These are phyloP conservation scores for Drosophila sp. DNA, from an alignment of 1,140 invertebrate genomes.

Conservation along the genomic window DNA sequence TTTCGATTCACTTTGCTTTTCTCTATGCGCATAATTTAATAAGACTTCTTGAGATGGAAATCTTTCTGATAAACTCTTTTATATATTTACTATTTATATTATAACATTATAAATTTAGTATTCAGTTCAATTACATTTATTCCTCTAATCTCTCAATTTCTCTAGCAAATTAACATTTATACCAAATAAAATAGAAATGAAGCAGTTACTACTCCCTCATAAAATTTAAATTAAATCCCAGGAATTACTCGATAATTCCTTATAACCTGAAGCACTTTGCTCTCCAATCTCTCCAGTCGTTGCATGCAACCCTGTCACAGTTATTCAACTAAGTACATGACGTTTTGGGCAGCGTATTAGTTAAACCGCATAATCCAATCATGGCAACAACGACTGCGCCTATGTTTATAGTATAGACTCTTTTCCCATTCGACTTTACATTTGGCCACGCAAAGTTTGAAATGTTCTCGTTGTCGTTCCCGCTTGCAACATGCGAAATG, in stretches of 20 bases:
- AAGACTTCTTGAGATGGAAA: no score
- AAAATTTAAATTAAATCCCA: background rate
- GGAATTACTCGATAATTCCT: conserved; percentile 2
- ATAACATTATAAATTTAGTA: no score
- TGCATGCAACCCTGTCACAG: conserved; percentile 14
- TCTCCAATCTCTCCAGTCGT: background rate
- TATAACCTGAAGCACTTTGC: background rate
- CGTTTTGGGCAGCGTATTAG: conserved; percentile 47
- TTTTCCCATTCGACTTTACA: conserved; percentile 14
- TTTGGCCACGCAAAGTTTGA: conserved; percentile 57
- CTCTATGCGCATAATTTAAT: no score
- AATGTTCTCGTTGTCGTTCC: conserved; percentile 16
- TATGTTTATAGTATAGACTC: conserved; percentile 19
- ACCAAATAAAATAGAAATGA: no score
- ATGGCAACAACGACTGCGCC: conserved; percentile 36
- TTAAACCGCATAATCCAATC: conserved; percentile 47
- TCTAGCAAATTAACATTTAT: no score
- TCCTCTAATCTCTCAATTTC: no score
- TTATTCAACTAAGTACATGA: conserved; percentile 25
- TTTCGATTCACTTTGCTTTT: no score
- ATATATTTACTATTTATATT: no score
- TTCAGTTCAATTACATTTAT: no score
- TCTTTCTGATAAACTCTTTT: no score
- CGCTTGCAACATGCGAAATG: conserved; percentile 44
- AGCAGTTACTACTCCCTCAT: no score